Base-by-base conservation (phyloP, 1,140 invertebrate species). In the Druon quercuslanigerum region DNA sequence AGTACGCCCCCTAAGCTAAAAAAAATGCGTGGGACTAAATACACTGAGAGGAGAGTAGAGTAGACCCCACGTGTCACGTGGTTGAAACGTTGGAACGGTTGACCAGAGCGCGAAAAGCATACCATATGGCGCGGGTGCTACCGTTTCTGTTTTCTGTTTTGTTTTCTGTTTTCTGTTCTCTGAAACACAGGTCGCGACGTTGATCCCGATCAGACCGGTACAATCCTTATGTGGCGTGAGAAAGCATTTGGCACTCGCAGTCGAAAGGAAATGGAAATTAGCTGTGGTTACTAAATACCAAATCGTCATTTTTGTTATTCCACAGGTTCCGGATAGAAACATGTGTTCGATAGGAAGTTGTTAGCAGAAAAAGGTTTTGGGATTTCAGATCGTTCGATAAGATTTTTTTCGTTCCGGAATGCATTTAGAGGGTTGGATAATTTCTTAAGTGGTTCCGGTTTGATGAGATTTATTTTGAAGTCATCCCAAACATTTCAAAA, bases 161-260 rank as follows among this genome's bases (percentile, higher is more conserved):
- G n/a, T n/a, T 1, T 19, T 20, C 9, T 56, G n/a, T 56, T 56
- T 56, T 56, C 17, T 56, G 12, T 25, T n/a, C 60, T 33, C 7
- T 66, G 20, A 66, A 66, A 66, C 25, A 40, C 40, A 66, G 60
- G 60, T 60, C 56, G 56, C 56, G 56, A 60, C 56, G 56, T 66
- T 66, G 14, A 66, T 66, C 13, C 60, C 14, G 60, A 66, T 66
- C 25, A 46, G 20, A 40, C 13, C 11, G 20, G 12, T 33, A 66
- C 25, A 66, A 66, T 66, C 60, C 46, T 66, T 66, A 40, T 25
- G 3, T 6, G 40, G 60, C 60, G 60, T 66, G 60, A 66, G 60
- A 66, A 66, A 66, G 16, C 60, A 60, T 60, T 60, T 33, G 20
- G 20, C 25, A 66, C 40, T 66, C 20, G 20, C 33, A 66, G 13